These are phyloP conservation scores for Phengaris arion DNA, from an alignment of 2,888 invertebrate genomes.

Conservation along the genomic window DNA sequence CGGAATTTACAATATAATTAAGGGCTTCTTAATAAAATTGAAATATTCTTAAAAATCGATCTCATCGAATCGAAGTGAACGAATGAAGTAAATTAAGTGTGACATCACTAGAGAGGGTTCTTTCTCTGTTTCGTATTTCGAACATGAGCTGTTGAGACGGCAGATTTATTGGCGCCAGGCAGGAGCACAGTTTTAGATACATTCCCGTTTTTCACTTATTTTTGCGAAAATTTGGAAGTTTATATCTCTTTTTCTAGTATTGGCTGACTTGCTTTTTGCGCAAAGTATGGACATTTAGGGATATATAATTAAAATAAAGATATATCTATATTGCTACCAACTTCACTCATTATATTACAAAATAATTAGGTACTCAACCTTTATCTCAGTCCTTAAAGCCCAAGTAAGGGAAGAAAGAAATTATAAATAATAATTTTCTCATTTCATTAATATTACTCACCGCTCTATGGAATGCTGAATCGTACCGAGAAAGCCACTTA, in stretches of 20 bases:
- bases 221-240: not conserved
- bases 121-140: slow-evolving; percentile 26
- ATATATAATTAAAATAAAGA: no score
- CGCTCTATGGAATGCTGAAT: slow-evolving; percentile 37
- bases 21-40: no score
- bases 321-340: no score
- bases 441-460: slow-evolving; percentile 36
- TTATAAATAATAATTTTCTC: slow-evolving; percentile 25
- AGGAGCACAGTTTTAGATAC: slow-evolving; percentile 44
- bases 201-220: slow-evolving; percentile 10
- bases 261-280: not conserved
- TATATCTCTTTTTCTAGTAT: not conserved
- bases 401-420: not conserved
- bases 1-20: no score
- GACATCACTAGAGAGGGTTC: slow-evolving; percentile 26
- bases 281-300: not conserved
- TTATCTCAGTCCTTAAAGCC: not conserved
- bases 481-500: slow-evolving; percentile 70
- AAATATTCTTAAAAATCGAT: not conserved
- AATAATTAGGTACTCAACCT: slow-evolving; percentile 16
- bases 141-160: slow-evolving; percentile 65
- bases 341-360: not conserved
- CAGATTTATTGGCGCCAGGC: slow-evolving; percentile 74
- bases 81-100: not conserved
- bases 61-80: not conserved